Evolutionary conservation across 2,113 vertebrate species (phyloP).

Genomic region (Colius striatus): DNA sequence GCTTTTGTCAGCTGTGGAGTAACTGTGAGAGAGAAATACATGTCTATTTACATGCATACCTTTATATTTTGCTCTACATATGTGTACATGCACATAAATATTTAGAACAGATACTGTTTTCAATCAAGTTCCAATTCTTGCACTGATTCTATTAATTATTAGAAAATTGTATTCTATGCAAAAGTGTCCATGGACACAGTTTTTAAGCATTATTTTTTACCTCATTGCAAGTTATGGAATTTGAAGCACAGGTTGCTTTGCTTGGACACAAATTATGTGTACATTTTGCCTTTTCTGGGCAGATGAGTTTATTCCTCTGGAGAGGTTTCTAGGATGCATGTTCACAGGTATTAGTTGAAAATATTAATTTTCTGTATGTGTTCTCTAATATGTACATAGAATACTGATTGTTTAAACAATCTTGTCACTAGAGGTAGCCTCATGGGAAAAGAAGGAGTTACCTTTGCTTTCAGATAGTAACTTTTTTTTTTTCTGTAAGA

Average conservation of each 20-base stretch:
- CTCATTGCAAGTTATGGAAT: background rate
- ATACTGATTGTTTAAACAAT: background rate
- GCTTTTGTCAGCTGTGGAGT: slow-evolving; percentile 7
- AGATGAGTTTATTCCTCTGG: background rate
- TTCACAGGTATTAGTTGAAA: background rate
- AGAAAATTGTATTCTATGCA: background rate
- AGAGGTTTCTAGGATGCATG: background rate
- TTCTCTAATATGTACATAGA: accelerated
- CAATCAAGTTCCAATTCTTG: background rate
- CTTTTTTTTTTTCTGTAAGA: background rate
- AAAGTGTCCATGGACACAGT: background rate
- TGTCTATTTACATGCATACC: background rate
- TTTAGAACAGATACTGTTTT: background rate
- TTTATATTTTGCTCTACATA: background rate
- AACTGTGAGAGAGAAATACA: background rate
- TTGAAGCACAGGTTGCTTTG: background rate
- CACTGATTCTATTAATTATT: background rate
- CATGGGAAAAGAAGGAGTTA: background rate
- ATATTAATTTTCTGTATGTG: background rate
- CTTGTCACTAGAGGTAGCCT: background rate
- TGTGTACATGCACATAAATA: accelerated
- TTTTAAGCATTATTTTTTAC: background rate
- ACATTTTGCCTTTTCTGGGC: background rate
- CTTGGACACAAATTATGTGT: background rate
- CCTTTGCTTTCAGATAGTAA: background rate